Percentiles rank a stretch among this genome's conserved stretches.
Evolutionary conservation across 2,888 invertebrate species (phyloP).

Genomic region (Cosmopolites sordidus): DNA sequence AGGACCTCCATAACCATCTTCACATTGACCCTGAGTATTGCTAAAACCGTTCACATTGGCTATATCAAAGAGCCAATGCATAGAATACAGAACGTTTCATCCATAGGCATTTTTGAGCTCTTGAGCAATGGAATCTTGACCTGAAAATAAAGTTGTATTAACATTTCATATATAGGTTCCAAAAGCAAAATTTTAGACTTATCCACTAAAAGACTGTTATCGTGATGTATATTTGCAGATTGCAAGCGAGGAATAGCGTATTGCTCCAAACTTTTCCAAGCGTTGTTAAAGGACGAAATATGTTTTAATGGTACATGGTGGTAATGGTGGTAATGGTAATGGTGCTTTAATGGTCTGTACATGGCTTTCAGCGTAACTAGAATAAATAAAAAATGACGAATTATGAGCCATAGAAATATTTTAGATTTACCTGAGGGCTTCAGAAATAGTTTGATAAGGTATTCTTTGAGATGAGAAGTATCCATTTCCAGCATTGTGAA

Average conservation of each 20-base stretch:
- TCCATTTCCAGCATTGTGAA: conserved; percentile 14
- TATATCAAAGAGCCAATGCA: conserved; percentile 33
- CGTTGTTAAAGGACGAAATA: conserved; percentile 28
- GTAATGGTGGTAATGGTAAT: no score
- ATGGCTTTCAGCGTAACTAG: conserved; percentile 31
- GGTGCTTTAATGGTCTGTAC: conserved; percentile 30
- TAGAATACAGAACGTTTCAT: conserved; percentile 28
- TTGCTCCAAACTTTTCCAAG: conserved; percentile 30
- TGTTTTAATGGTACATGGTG: no score
- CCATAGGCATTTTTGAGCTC: conserved; percentile 32
- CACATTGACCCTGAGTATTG: conserved; percentile 26
- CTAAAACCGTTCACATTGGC: conserved; percentile 28
- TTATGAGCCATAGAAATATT: not conserved
- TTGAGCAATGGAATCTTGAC: conserved; percentile 30
- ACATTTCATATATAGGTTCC: no score
- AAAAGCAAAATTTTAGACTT: no score
- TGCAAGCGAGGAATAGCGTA: conserved; percentile 29
- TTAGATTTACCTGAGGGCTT: conserved; percentile 28
- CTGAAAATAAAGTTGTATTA: no score
- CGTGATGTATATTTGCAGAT: conserved; percentile 29
- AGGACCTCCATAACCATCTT: conserved; percentile 27
- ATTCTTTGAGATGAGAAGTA: conserved; percentile 28
- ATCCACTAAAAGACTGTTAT: conserved; percentile 16
- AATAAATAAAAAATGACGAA: not conserved
- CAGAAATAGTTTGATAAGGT: conserved; percentile 34